Percentiles rank a stretch among this genome's conserved stretches.
phyloP scores from a whole-genome alignment of 2,113 vertebrate genomes.

The Ranitomeya imitator region DNA sequence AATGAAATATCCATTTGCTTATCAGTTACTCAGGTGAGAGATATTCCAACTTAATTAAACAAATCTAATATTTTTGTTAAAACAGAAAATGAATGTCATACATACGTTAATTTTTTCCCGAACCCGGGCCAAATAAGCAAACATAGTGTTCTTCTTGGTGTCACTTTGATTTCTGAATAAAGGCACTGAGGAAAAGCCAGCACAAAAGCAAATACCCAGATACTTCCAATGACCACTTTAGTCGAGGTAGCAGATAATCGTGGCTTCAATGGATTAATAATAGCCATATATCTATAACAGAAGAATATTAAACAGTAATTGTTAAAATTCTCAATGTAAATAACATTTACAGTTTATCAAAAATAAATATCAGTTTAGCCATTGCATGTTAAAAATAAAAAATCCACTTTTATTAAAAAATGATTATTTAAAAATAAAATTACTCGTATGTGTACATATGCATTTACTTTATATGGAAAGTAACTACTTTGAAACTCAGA shows the following conservation, averaged over 20 bases:
- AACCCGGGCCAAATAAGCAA: slow-evolving; percentile 90
- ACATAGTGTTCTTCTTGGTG: slow-evolving; percentile 86
- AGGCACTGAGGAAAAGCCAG: slow-evolving; percentile 93
- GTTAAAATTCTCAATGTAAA: neutral
- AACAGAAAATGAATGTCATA: slow-evolving; percentile 51
- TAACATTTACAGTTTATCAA: neutral
- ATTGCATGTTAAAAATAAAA: too few relatives aligned
- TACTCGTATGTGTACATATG: too few relatives aligned
- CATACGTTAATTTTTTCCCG: slow-evolving; percentile 90
- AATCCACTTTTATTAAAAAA: too few relatives aligned
- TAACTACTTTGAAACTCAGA: too few relatives aligned
- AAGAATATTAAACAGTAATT: slow-evolving; percentile 38
- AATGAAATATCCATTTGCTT: neutral
- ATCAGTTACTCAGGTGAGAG: neutral
- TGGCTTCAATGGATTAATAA: slow-evolving; percentile 94
- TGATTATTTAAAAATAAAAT: too few relatives aligned
- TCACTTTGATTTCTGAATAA: slow-evolving; percentile 84
- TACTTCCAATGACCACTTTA: slow-evolving; percentile 86
- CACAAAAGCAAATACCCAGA: slow-evolving; percentile 92
- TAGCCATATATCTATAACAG: slow-evolving; percentile 90
- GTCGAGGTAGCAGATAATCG: slow-evolving; percentile 91
- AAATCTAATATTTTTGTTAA: neutral
- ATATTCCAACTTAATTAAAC: neutral
- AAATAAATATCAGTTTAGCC: neutral
- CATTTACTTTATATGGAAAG: too few relatives aligned